Base-by-base conservation (phyloP, 1,140 invertebrate genomes). In the Bombus impatiens region DNA sequence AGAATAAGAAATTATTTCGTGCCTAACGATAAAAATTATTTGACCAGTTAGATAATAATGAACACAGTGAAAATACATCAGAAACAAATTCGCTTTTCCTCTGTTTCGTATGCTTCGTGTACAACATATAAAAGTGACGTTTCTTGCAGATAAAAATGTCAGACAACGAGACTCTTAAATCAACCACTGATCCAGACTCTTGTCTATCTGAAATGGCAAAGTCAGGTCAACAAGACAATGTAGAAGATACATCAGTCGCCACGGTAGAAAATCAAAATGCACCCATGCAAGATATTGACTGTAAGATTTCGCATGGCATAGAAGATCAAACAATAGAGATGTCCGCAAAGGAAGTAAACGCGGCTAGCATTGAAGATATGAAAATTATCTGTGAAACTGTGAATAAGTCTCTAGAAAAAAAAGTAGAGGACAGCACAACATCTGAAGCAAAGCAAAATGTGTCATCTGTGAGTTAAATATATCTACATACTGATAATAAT, bases 61-160 rank as follows among this genome's bases (percentile, higher is more conserved):
- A 32, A 71, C 9, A 40, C 42, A 68, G 67, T 71, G 37, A 35
- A 78, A 78, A 78, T 84, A 53, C n/a, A 28, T n/a, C 65, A 57
- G 18, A 37, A 74, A 80, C 40, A 40, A 59, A 62, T 47, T 37
- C 65, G 32, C 0, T 75, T 57, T 40, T 79, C 35, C 15, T 79
- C 15, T 84, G 77, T 79, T 79, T 8, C 0, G 1, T 40, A 12
- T 25, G 5, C 0, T 81, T 12, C 35, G 25, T 35, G 10, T 28
- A 22, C 18, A 15, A 57, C n/a, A 15, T 42, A 37, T 68, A 84
- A 80, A 72, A 80, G 83, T 84, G 77, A 84, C 83, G 22, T 57
- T 80, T 62, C 40, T 84, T 79, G 57, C 79, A 86, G 82, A 78
- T 59, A 82, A 47, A 74, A 57, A 89, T 89, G 87, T 89, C 88